These are phyloP conservation scores for Biston stratarius DNA, from an alignment of 2,888 invertebrate genomes.

Conservation along the genomic window DNA sequence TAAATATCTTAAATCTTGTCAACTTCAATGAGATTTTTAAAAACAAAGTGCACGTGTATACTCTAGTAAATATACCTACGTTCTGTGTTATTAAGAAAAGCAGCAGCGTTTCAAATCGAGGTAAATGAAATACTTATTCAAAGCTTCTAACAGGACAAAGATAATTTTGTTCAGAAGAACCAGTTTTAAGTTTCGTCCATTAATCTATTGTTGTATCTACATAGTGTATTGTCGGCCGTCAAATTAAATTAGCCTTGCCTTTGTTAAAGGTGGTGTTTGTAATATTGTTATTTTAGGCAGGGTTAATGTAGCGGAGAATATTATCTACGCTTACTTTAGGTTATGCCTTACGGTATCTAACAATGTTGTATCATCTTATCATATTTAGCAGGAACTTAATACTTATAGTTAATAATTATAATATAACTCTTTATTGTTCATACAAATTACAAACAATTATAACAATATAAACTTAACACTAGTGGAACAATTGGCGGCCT, in stretches of 20 bases:
- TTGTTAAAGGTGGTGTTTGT: constrained; percentile 28
- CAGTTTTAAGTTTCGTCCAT: constrained; percentile 30
- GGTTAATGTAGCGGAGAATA: constrained; percentile 16
- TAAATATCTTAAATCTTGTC: too few relatives aligned
- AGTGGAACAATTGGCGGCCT: too few relatives aligned
- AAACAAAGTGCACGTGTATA: too few relatives aligned
- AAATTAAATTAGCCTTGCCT: constrained; percentile 28
- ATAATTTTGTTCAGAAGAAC: constrained; percentile 18
- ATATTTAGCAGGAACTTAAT: too few relatives aligned
- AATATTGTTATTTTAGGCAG: constrained; percentile 24
- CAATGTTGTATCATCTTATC: too few relatives aligned
- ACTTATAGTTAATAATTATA: too few relatives aligned
- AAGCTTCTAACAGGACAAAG: constrained; percentile 17
- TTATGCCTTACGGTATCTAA: not conserved
- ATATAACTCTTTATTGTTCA: too few relatives aligned
- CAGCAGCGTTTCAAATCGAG: constrained; percentile 5
- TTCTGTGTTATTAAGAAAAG: constrained; percentile 2
- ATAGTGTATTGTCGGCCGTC: constrained; percentile 13
- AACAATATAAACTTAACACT: too few relatives aligned
- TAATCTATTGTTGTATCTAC: constrained; percentile 24
- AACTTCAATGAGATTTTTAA: too few relatives aligned
- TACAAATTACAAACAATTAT: too few relatives aligned
- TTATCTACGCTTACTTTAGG: constrained; percentile 10
- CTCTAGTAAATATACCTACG: not conserved
- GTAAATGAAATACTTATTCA: constrained; percentile 17